phyloP scores from a whole-genome alignment of 35 echinoderm and acorn worm species.

The Amphiura filiformis region DNA sequence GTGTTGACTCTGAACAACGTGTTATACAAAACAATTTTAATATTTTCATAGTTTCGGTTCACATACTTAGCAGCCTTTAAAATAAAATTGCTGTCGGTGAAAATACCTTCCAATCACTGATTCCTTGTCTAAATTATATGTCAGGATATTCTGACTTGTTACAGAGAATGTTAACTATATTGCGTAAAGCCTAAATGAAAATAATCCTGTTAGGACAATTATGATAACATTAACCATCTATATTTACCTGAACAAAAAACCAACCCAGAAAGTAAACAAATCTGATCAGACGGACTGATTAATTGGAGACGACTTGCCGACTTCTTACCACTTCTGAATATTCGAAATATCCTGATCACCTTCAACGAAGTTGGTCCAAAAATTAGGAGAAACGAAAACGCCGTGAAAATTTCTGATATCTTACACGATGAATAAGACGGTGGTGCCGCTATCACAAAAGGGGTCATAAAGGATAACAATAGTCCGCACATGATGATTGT shows the following conservation, averaged over 20 bases:
- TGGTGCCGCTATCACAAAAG: background rate
- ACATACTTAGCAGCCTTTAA: too few relatives aligned
- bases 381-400: background rate
- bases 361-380: slow-evolving; percentile 5
- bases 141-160: too few relatives aligned
- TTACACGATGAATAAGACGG: background rate
- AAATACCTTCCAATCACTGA: too few relatives aligned
- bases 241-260: background rate
- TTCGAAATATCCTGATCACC: slow-evolving; percentile 23
- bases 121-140: too few relatives aligned
- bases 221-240: too few relatives aligned
- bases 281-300: background rate
- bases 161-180: too few relatives aligned
- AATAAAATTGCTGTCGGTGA: too few relatives aligned
- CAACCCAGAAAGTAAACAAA: background rate
- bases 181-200: too few relatives aligned
- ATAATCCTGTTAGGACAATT: too few relatives aligned
- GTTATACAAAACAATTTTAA: too few relatives aligned
- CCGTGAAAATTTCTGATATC: background rate
- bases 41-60: too few relatives aligned
- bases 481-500: slow-evolving; percentile 1
- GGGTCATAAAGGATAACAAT: background rate
- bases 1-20: too few relatives aligned
- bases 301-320: background rate
- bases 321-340: slow-evolving; percentile 8